Percentiles rank a stretch among this genome's conserved stretches.
phyloP scores from a whole-genome alignment of 2,888 invertebrate species.

The Kryphioiulus occultus region DNA sequence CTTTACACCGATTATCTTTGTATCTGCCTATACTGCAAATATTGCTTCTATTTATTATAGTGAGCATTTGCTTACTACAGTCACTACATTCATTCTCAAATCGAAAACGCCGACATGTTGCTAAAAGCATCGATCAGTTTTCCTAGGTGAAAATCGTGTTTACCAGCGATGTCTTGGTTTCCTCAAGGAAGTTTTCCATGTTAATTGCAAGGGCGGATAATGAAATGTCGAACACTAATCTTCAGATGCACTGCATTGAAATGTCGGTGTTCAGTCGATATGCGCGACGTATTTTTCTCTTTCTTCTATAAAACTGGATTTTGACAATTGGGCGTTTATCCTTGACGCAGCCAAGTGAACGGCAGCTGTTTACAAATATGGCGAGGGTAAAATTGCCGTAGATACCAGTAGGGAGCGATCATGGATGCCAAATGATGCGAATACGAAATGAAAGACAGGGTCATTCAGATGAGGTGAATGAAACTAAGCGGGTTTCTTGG shows the following conservation, averaged over 20 bases:
- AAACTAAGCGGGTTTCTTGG: neutral
- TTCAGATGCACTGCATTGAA: neutral
- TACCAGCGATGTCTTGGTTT: slow-evolving; percentile 13
- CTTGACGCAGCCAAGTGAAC: neutral
- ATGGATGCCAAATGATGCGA: slow-evolving; percentile 37
- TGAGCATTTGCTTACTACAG: too few species aligned
- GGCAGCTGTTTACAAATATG: slow-evolving; percentile 32
- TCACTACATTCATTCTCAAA: neutral
- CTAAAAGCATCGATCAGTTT: neutral
- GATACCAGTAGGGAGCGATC: neutral
- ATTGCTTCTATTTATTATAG: neutral
- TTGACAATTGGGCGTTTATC: slow-evolving; percentile 17
- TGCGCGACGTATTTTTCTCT: neutral
- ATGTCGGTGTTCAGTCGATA: neutral
- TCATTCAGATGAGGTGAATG: neutral
- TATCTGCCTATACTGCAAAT: neutral
- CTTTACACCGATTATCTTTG: too few species aligned
- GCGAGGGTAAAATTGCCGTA: neutral
- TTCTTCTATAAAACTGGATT: neutral
- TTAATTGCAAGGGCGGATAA: neutral
- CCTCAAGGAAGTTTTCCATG: slow-evolving; percentile 29
- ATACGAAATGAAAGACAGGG: neutral
- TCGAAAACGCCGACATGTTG: neutral
- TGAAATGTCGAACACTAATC: neutral
- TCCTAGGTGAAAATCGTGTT: neutral